Conservation (phyloP, 2,797 vertebrate species). For the Acanthornis magna region DNA sequence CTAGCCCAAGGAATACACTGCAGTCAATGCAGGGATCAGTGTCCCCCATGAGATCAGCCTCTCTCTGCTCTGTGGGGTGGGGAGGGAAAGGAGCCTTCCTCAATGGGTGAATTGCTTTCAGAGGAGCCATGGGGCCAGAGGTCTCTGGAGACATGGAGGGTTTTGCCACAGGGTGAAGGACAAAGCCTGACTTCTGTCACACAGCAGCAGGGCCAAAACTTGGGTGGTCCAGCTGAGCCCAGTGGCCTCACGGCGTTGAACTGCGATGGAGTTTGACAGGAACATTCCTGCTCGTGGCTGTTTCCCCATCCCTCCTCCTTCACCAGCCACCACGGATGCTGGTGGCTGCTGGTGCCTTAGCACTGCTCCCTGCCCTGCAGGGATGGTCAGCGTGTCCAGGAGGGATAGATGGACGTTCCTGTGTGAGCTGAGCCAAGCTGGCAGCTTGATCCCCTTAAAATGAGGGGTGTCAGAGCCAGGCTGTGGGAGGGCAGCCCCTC, state of each 20-base stretch:
- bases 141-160: not conserved
- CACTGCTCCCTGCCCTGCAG: not conserved
- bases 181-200: not conserved
- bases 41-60: not conserved
- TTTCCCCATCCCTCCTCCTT: not conserved
- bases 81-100: too few species aligned
- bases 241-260: fast-evolving
- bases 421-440: not conserved
- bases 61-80: not conserved
- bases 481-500: not conserved
- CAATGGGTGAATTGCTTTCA: not conserved
- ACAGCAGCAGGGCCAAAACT: not conserved
- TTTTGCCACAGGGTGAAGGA: not conserved
- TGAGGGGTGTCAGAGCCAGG: not conserved
- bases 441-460: not conserved
- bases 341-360: not conserved
- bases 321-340: not conserved
- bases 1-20: not conserved
- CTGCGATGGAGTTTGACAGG: not conserved
- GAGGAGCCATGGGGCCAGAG: not conserved
- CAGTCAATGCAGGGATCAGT: not conserved
- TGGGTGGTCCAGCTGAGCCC: not conserved
- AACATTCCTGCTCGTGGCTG: not conserved
- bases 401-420: not conserved
- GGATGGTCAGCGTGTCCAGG: not conserved